These are phyloP conservation scores for Malacoraja senta DNA, from an alignment of 2,797 vertebrate species.

Conservation along the genomic window DNA sequence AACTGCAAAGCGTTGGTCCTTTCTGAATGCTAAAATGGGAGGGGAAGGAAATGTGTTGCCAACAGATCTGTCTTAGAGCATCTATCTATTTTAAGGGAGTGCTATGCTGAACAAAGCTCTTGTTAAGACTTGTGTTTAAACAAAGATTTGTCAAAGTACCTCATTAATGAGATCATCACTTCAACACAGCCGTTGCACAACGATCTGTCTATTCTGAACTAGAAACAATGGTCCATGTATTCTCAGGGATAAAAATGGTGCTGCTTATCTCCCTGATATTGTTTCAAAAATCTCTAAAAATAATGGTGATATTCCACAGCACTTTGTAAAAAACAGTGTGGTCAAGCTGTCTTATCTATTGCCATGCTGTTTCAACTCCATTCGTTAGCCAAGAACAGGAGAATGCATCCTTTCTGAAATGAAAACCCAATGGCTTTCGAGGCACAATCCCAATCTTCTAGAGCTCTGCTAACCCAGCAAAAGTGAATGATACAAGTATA, in stretches of 20 bases:
- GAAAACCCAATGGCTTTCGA: too few species aligned
- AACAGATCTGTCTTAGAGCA: background rate
- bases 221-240: background rate
- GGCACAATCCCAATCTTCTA: too few species aligned
- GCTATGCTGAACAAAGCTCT: background rate
- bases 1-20: too few species aligned
- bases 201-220: background rate
- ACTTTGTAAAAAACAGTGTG: background rate
- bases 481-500: too few species aligned
- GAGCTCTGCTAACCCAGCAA: too few species aligned
- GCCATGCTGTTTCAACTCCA: too few species aligned
- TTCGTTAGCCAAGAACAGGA: too few species aligned
- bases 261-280: background rate
- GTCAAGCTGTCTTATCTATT: too few species aligned
- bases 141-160: background rate
- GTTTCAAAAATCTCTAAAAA: background rate
- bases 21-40: too few species aligned
- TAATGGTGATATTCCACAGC: background rate
- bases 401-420: too few species aligned
- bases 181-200: background rate
- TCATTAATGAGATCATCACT: background rate
- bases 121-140: background rate
- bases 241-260: too few species aligned
- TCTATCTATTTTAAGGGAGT: background rate
- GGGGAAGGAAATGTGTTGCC: too few species aligned